These are phyloP conservation scores for Serranus cabrilla DNA, from an alignment of 2,797 vertebrate species.

Conservation along the genomic window DNA sequence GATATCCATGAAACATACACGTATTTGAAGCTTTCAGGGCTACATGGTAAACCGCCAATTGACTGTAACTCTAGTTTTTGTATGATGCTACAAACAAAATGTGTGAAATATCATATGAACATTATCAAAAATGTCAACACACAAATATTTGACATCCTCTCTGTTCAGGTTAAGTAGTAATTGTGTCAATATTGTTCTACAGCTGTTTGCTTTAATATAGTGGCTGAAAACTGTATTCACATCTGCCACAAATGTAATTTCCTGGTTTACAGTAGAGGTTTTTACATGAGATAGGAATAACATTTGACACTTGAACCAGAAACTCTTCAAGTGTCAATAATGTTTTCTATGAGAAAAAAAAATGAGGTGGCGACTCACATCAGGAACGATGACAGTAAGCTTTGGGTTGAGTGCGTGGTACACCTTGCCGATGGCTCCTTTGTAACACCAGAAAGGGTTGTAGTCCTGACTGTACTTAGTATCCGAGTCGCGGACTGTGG, in stretches of 20 bases:
- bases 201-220: too few relatives aligned
- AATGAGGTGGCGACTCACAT: conserved; percentile 87
- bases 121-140: too few relatives aligned
- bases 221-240: neutral
- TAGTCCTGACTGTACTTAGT: conserved; percentile 98
- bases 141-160: too few relatives aligned
- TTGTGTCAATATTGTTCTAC: too few relatives aligned
- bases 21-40: too few relatives aligned
- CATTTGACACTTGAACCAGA: neutral
- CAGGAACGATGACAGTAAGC: conserved; percentile 96
- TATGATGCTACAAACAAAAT: too few relatives aligned
- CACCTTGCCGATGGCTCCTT: conserved; percentile 97
- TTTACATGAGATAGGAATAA: neutral
- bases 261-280: neutral
- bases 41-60: too few relatives aligned
- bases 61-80: too few relatives aligned
- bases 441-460: conserved; percentile 99
- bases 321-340: neutral
- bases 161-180: too few relatives aligned
- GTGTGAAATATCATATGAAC: too few relatives aligned
- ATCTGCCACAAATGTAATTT: neutral
- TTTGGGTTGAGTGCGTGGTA: conserved; percentile 98
- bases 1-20: too few relatives aligned
- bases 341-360: neutral
- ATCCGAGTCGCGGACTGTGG: conserved; percentile 94